Conservation (phyloP, 2,113 vertebrate species). For the Gambusia affinis region DNA sequence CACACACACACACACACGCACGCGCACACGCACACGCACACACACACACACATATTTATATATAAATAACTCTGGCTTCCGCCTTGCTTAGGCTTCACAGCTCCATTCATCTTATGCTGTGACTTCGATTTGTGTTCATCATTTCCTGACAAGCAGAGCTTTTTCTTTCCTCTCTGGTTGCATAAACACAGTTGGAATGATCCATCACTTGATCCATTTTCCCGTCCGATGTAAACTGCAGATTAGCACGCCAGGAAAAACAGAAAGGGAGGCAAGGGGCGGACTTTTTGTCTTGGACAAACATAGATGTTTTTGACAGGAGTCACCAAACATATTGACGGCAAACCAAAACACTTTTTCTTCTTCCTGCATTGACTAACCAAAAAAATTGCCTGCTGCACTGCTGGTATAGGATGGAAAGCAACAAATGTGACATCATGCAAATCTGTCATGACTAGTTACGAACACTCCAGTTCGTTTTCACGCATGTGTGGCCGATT, state of each 20-base stretch:
- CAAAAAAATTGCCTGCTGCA: not conserved
- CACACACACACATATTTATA: not conserved
- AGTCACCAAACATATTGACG: not conserved
- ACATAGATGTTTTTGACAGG: conserved; percentile 31
- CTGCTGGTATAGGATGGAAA: not conserved
- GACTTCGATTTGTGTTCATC: conserved; percentile 54
- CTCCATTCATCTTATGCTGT: conserved; percentile 55
- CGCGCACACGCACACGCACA: too few relatives aligned
- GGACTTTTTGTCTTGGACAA: conserved; percentile 17
- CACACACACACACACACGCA: too few relatives aligned
- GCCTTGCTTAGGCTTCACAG: conserved; percentile 38
- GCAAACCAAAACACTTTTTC: not conserved
- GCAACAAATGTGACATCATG: not conserved
- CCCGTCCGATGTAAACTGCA: conserved; percentile 33
- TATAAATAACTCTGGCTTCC: conserved; percentile 18
- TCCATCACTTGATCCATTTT: conserved; percentile 64
- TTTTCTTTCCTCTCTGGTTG: conserved; percentile 32
- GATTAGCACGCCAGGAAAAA: not conserved
- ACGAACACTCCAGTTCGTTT: not conserved
- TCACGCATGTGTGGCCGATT: not conserved
- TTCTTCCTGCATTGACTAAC: not conserved
- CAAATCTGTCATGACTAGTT: not conserved
- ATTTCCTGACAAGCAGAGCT: conserved; percentile 42
- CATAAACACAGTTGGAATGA: conserved; percentile 43
- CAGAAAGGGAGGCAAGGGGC: conserved; percentile 2